phyloP scores from a whole-genome alignment of 2,797 vertebrate genomes.

The Hafferia zeledoni region DNA sequence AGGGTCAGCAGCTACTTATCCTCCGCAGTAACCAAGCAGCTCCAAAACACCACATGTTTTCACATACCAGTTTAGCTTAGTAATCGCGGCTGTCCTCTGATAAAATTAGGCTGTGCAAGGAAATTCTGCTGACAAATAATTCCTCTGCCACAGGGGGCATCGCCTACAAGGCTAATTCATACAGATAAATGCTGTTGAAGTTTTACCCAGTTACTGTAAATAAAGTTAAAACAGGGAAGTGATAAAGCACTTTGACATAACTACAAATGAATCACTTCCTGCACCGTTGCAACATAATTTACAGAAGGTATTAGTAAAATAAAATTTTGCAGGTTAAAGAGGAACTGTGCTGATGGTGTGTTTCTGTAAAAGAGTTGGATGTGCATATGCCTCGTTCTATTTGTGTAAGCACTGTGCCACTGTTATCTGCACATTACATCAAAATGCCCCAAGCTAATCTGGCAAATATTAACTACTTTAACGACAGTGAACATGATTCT shows the following conservation, averaged over 20 bases:
- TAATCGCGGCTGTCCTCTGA: constrained; percentile 5
- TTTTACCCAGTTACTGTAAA: neutral
- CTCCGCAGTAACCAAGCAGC: constrained; percentile 40
- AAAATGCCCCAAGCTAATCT: neutral
- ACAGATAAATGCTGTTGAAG: neutral
- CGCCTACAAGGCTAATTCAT: neutral
- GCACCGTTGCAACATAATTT: neutral
- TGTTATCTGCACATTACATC: neutral
- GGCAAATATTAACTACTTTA: neutral
- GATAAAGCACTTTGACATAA: neutral
- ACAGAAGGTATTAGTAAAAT: neutral
- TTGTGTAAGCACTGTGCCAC: neutral
- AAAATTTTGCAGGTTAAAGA: neutral
- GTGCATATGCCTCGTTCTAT: neutral
- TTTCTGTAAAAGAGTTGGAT: neutral
- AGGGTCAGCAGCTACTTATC: constrained; percentile 56
- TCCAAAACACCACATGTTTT: constrained; percentile 49
- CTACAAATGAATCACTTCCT: neutral
- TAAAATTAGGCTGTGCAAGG: neutral
- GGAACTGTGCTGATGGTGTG: neutral
- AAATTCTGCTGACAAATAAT: constrained; percentile 40
- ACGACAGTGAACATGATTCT: neutral
- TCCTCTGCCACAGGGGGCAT: neutral
- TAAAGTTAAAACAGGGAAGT: neutral
- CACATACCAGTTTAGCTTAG: constrained; percentile 34